These are phyloP conservation scores for Melangyna quadrimaculata DNA, from an alignment of 2,888 invertebrate genomes.

Conservation along the genomic window DNA sequence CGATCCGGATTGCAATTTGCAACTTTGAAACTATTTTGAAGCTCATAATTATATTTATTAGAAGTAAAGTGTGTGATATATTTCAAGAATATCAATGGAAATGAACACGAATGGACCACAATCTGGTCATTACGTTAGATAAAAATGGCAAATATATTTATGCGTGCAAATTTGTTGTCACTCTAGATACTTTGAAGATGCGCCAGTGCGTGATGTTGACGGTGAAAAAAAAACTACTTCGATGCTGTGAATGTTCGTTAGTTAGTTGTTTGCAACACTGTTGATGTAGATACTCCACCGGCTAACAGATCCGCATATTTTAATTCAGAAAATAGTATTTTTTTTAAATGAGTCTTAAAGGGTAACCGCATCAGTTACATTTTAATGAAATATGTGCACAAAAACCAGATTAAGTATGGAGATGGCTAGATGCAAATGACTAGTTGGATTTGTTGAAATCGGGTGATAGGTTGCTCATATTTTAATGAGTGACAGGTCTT, in stretches of 20 bases:
- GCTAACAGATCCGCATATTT: no score
- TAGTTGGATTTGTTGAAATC: no score
- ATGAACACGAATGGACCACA: background rate
- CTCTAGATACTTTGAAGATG: background rate
- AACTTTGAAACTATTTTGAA: background rate
- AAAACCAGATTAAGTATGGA: no score
- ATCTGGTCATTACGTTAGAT: constrained; percentile 12
- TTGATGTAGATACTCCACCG: background rate
- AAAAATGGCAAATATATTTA: constrained; percentile 2
- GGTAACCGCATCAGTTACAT: no score
- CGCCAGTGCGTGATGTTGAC: constrained; percentile 3
- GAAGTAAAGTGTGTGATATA: background rate
- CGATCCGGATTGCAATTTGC: background rate
- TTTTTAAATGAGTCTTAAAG: background rate
- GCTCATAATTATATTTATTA: background rate
- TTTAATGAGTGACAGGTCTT: no score
- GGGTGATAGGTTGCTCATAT: no score
- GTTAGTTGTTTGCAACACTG: background rate
- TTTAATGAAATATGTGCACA: no score
- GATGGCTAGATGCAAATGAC: no score
- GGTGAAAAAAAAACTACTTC: background rate
- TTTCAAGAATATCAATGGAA: background rate
- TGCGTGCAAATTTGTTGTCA: constrained; percentile 4
- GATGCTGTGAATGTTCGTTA: background rate
- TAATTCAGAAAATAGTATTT: background rate